Base-by-base conservation (phyloP, 2,888 invertebrate species). In the Mythimna loreyi region DNA sequence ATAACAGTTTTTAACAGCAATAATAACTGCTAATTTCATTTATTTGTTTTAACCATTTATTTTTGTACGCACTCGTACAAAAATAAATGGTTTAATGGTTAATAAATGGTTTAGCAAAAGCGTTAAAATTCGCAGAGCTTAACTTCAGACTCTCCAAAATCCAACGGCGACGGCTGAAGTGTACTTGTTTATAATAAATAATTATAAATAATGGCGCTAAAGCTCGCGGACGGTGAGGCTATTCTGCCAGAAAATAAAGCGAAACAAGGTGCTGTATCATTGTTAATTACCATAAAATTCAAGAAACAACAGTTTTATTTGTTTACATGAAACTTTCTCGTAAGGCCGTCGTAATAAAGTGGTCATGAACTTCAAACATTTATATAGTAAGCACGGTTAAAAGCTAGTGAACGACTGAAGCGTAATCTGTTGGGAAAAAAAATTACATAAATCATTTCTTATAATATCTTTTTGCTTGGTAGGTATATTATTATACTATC, bases 331-430 rank as follows among this genome's bases (percentile, higher is more conserved):
- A 56, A 67, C 11, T 49, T 58, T 52, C 43, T 59, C 7, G 36
- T 36, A 25, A 68, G 21, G 6, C 25, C n/a, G 21, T 62, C 4
- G 25, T 21, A 61, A 25, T 25, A 40, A 7, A 36, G 25, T 75
- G 53, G 23, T 75, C 47, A 25, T 75, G 67, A 75, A 72, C 67
- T 75, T 75, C 25, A 28, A 13, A 45, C 33, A 47, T 16, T 45
- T 74, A 65, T 11, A 7, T n/a, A 45, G n/a, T 36, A 64, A 73
- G n/a, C 63, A 28, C 21, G 28, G n/a, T 16, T 36, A 43, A 63
- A 23, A 53, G 19, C 30, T 49, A 53, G n/a, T 47, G 36, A 49
- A 30, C 23, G 28, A 49, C 36, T 40, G n/a, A 33, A 52, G 33
- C 21, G 61, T 33, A 52, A 43, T 43, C 43, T 33, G 23, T 33